These are phyloP conservation scores for Galagoides demidoff DNA, from an alignment of 2,797 vertebrate species.

Conservation along the genomic window DNA sequence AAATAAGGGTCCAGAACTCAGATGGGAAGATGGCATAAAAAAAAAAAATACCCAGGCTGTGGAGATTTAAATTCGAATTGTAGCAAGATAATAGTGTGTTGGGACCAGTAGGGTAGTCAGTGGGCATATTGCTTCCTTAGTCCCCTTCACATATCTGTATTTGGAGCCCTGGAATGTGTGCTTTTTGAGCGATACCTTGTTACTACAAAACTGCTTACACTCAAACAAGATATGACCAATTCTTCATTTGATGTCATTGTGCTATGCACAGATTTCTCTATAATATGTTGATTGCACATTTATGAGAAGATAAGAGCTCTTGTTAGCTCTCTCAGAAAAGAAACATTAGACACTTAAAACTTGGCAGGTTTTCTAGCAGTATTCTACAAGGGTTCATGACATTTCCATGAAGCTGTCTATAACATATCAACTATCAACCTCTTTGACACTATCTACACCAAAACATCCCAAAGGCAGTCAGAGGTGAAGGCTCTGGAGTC, in stretches of 20 bases:
- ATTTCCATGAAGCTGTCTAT: slow-evolving; percentile 69
- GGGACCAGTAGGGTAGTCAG: not conserved
- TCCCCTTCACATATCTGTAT: not conserved
- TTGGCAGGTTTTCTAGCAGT: slow-evolving; percentile 49
- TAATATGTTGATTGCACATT: slow-evolving; percentile 20
- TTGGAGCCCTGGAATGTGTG: not conserved
- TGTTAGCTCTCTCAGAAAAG: slow-evolving; percentile 25
- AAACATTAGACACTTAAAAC: slow-evolving; percentile 60
- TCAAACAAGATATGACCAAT: not conserved
- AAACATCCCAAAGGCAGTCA: slow-evolving; percentile 62
- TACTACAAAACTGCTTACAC: not conserved
- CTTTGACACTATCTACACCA: slow-evolving; percentile 51
- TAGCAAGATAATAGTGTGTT: not conserved
- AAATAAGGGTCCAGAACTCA: not conserved
- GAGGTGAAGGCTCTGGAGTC: slow-evolving; percentile 66
- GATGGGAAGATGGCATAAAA: not conserved
- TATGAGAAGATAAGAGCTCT: slow-evolving; percentile 18
- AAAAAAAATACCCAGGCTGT: not conserved
- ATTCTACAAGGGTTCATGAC: slow-evolving; percentile 59
- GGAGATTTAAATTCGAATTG: not conserved
- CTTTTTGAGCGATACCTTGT: not conserved
- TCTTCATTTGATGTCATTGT: slow-evolving; percentile 1
- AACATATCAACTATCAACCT: slow-evolving; percentile 53
- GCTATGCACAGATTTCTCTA: not conserved
- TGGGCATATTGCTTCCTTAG: not conserved